These are phyloP conservation scores for Tauraco erythrolophus DNA, from an alignment of 2,113 vertebrate genomes.

Conservation along the genomic window DNA sequence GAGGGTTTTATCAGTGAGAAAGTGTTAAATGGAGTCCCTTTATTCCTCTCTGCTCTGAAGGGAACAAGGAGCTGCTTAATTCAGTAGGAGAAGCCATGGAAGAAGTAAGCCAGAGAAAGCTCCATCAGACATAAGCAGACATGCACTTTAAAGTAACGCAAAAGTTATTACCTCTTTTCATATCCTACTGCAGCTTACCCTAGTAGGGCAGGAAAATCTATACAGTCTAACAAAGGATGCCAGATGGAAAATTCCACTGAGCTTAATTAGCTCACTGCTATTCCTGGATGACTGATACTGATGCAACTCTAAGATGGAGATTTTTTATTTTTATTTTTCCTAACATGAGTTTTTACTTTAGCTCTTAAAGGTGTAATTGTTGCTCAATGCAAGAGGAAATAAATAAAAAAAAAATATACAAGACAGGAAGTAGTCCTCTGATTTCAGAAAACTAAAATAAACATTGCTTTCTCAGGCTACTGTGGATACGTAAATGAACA, in stretches of 20 bases:
- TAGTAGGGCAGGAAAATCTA: slow-evolving; percentile 35
- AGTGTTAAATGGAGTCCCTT: not conserved
- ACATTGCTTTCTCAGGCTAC: not conserved
- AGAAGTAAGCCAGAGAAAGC: not conserved
- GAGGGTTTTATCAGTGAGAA: not conserved
- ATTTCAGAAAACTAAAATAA: not conserved
- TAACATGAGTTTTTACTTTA: not conserved
- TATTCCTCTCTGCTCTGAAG: not conserved
- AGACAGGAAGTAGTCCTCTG: not conserved
- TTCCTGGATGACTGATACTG: slow-evolving; percentile 38
- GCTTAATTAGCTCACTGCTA: slow-evolving; percentile 58
- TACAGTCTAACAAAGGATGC: slow-evolving; percentile 45
- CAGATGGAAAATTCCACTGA: slow-evolving; percentile 72
- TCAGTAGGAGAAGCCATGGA: not conserved
- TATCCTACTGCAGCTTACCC: slow-evolving; percentile 42
- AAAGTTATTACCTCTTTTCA: slow-evolving; percentile 51
- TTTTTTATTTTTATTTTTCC: not conserved
- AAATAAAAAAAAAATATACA: not conserved
- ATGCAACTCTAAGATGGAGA: not conserved
- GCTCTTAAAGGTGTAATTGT: not conserved
- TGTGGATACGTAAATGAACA: not conserved
- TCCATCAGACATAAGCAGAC: not conserved
- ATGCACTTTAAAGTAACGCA: not conserved
- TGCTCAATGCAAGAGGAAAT: not conserved
- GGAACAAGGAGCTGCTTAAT: not conserved